Percentiles rank a stretch among this genome's conserved stretches.
These are phyloP conservation scores for Craterocephalus amniculus DNA, from an alignment of 2,797 vertebrate species.

Conservation along the genomic window DNA sequence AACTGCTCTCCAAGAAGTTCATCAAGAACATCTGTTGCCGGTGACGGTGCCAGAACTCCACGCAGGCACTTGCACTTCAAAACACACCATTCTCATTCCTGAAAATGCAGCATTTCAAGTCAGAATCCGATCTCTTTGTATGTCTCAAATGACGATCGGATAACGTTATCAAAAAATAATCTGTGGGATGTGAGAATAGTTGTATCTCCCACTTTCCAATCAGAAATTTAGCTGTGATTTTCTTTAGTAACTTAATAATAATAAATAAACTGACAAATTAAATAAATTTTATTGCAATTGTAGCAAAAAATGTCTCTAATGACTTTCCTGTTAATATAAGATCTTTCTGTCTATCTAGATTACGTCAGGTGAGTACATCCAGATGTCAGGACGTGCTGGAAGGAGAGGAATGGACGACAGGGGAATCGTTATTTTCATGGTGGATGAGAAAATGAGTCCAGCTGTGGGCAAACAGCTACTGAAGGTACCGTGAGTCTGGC, in stretches of 20 bases:
- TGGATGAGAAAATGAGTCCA: conserved; percentile 98
- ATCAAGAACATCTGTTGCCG: conserved; percentile 81
- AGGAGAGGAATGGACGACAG: conserved; percentile 98
- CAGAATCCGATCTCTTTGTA: conserved; percentile 23
- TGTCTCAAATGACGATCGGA: conserved; percentile 29
- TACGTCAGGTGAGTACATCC: conserved; percentile 98
- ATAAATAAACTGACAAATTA: neutral
- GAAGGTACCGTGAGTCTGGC: conserved; percentile 85
- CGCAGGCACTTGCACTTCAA: conserved; percentile 69
- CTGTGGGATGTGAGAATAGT: neutral
- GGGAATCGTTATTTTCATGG: conserved; percentile 98
- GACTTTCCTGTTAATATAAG: neutral
- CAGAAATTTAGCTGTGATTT: too few relatives aligned
- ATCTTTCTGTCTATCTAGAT: conserved; percentile 82
- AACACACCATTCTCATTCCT: conserved; percentile 50
- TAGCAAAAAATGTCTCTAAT: neutral
- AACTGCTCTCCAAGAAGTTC: conserved; percentile 74
- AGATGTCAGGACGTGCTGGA: conserved; percentile 98
- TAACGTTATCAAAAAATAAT: conserved; percentile 34
- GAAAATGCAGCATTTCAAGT: conserved; percentile 42
- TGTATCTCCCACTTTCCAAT: neutral
- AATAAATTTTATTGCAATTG: conserved; percentile 2
- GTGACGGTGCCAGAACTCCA: conserved; percentile 75
- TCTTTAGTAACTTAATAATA: too few relatives aligned
- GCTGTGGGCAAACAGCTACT: conserved; percentile 95